These are phyloP conservation scores for Carettochelys insculpta DNA, from an alignment of 2,113 vertebrate genomes.

Conservation along the genomic window DNA sequence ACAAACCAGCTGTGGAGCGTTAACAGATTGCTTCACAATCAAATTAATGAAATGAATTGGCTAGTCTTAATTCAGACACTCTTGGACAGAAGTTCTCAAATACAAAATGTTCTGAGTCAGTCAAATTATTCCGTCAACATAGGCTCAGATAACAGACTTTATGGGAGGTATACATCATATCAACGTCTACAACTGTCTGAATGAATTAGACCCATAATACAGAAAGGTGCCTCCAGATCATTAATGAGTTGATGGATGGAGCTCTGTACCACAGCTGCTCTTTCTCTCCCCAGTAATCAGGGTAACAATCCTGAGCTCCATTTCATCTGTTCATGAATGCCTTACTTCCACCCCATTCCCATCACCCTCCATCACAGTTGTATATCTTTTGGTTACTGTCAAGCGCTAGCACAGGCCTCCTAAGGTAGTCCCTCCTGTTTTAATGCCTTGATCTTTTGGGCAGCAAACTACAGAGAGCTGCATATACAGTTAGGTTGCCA, in stretches of 20 bases:
- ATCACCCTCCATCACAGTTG: background rate
- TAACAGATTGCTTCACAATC: background rate
- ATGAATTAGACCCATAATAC: background rate
- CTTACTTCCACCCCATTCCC: background rate
- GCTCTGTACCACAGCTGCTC: background rate
- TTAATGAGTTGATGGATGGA: background rate
- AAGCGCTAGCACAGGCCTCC: too few relatives aligned
- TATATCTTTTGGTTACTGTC: background rate
- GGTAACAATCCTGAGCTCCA: background rate
- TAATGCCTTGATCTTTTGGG: background rate
- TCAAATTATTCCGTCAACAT: background rate
- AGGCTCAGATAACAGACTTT: background rate
- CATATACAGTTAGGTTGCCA: too few relatives aligned
- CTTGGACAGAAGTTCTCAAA: slow-evolving; percentile 28
- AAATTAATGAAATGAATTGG: background rate
- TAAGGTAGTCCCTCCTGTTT: background rate
- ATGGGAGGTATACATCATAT: too few relatives aligned
- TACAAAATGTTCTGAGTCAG: slow-evolving; percentile 8
- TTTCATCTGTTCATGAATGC: background rate
- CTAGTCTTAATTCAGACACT: slow-evolving; percentile 60
- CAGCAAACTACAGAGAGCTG: background rate
- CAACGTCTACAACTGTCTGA: background rate
- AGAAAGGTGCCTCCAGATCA: background rate
- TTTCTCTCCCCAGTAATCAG: background rate
- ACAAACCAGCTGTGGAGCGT: too few relatives aligned